These are phyloP conservation scores for Myioborus miniatus DNA, from an alignment of 2,797 vertebrate species.

Conservation along the genomic window DNA sequence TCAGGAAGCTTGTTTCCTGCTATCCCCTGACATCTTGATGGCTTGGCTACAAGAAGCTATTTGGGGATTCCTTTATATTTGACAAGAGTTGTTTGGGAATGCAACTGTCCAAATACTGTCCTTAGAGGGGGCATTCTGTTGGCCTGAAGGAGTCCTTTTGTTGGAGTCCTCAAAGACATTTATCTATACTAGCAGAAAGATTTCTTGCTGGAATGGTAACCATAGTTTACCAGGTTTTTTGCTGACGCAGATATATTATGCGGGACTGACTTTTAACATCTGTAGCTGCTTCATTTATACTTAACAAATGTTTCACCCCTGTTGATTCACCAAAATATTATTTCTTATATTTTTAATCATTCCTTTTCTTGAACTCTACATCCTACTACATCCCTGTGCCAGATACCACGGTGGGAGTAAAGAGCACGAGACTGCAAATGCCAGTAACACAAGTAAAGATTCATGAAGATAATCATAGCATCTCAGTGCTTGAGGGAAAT, in stretches of 20 bases:
- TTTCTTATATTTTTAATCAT: neutral
- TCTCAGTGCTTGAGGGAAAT: neutral
- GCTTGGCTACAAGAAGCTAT: neutral
- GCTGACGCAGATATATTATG: neutral
- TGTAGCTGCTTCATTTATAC: neutral
- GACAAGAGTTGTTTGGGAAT: neutral
- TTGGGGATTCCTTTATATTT: neutral
- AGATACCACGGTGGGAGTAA: neutral
- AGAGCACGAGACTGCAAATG: neutral
- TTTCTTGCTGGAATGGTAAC: neutral
- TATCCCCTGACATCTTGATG: neutral
- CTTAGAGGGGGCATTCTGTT: neutral
- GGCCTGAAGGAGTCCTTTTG: neutral
- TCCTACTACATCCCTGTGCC: neutral
- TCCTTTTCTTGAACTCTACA: neutral
- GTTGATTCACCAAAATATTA: neutral
- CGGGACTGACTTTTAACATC: neutral
- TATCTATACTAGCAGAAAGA: neutral
- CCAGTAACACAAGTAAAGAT: neutral
- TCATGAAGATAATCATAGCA: constrained; percentile 27
- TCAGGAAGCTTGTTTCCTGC: neutral
- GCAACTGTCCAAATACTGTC: no score
- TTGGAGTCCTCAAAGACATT: neutral
- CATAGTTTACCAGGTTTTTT: rapidly evolving
- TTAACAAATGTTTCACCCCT: neutral